Evolutionary conservation across 2,113 vertebrate species (phyloP), one percentile per base, ranked within the genome.

Genomic region (Taxidea taxus): DNA sequence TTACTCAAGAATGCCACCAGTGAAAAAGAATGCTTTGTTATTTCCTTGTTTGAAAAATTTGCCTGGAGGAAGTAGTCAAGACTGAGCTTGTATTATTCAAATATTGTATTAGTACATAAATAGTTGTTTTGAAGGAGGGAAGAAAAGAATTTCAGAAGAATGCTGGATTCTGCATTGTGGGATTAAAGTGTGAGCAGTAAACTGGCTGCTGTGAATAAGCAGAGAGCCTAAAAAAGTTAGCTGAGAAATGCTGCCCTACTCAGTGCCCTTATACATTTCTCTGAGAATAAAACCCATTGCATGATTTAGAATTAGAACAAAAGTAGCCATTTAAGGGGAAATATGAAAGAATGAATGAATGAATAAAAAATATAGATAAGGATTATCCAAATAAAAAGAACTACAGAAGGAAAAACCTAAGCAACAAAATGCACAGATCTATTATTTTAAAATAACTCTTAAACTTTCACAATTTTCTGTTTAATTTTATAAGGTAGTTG

Each of bases 11-110:
- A 97, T 96, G 95, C 42, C 84, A 95, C 84, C 56, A 95, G 94
- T 87, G 90, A 87, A 95, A 96, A 98, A 94, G 95, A 97, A 98
- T 92, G 96, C 70, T 96, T 96, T 92, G 23, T 95, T 85, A 96
- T 93, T 97, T 97, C 92, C 95, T 96, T 27, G 37, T 97, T 66
- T 97, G 70, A 95, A 96, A 97, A 97, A 94, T 86, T 77, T 97
- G 91, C 97, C 98, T 94, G 96, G 54, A 97, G 97, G 95, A 97
- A 97, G 94, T 47, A 94, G 66, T 95, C 97, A 98, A 97, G 97
- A 97, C 96, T 72, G 85, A 97, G 93, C 97, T 87, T 58, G 96
- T 95, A 96, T 87, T 96, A 96, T 93, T 95, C 88, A 97, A 97
- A 97, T 96, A 97, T 80, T 98, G 44, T 96, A 97, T 97, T 91